Evolutionary conservation across 2,888 invertebrate species (phyloP).

Genomic region (Sclerodermus sp.): DNA sequence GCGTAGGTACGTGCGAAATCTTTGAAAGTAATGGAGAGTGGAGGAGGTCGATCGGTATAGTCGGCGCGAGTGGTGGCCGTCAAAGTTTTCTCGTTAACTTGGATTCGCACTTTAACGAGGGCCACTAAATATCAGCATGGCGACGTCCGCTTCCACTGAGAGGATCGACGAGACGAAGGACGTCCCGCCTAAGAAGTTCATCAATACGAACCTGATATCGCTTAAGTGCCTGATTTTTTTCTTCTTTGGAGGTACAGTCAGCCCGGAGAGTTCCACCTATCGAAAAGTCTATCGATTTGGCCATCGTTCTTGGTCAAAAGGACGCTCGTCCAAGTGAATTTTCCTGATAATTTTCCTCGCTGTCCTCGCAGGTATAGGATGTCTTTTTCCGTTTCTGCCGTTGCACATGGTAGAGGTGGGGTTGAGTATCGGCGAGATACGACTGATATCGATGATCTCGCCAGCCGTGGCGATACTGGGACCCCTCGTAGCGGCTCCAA

Average conservation of each 20-base stretch:
- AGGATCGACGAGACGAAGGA: conserved; percentile 39
- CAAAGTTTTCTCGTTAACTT: background rate
- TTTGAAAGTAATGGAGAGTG: conserved; percentile 17
- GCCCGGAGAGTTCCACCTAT: background rate
- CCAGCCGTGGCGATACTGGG: conserved; percentile 79
- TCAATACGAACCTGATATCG: conserved; percentile 74
- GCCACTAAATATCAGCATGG: conserved; percentile 17
- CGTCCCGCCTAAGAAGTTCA: conserved; percentile 52
- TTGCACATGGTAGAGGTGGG: conserved; percentile 76
- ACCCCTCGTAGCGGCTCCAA: conserved; percentile 74
- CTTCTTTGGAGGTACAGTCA: conserved; percentile 81
- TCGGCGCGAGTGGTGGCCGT: too few relatives aligned
- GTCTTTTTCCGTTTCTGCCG: conserved; percentile 79
- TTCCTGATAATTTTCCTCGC: background rate
- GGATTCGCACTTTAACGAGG: background rate
- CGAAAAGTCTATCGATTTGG: too few relatives aligned
- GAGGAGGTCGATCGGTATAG: conserved; percentile 15
- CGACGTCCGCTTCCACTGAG: conserved; percentile 39
- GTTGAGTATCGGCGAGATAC: conserved; percentile 72
- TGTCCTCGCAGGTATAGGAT: conserved; percentile 70
- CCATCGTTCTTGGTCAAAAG: background rate
- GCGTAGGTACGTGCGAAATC: too few relatives aligned
- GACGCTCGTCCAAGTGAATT: background rate
- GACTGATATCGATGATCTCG: conserved; percentile 76
- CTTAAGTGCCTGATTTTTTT: conserved; percentile 80